Conservation (phyloP, 2,888 invertebrate species). For the Parnassius orleans region DNA sequence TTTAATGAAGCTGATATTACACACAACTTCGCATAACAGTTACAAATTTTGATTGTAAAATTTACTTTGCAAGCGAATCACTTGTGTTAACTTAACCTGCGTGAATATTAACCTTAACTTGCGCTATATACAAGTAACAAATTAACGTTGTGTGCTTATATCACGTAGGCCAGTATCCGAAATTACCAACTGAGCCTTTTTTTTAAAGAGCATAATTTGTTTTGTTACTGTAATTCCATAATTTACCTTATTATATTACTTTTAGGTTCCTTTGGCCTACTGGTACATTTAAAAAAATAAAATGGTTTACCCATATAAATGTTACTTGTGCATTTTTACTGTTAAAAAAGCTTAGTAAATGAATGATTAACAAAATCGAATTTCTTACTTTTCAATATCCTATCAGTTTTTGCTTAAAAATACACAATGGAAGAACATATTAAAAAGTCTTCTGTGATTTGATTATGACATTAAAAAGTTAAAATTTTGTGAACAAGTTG, state of each 20-base stretch:
- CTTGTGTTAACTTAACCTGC: constrained; percentile 6
- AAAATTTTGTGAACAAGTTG: too few species aligned
- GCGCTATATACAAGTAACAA: constrained; percentile 17
- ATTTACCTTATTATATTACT: constrained; percentile 28
- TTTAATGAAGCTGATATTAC: background rate
- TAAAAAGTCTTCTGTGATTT: too few species aligned
- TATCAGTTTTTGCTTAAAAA: too few species aligned
- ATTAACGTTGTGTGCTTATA: constrained; percentile 18
- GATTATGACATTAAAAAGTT: too few species aligned
- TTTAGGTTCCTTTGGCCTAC: constrained; percentile 48
- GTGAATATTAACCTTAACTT: constrained; percentile 22
- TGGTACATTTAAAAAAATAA: constrained; percentile 63
- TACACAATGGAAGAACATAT: too few species aligned
- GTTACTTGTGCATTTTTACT: constrained; percentile 71
- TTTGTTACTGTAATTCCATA: constrained; percentile 32
- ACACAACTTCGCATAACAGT: background rate
- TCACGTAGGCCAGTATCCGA: constrained; percentile 1
- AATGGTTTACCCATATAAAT: constrained; percentile 64
- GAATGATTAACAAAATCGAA: constrained; percentile 50
- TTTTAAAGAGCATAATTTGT: constrained; percentile 8
- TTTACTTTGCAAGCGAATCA: background rate
- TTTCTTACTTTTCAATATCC: background rate
- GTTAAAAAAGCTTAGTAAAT: constrained; percentile 73
- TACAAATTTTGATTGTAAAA: constrained; percentile 3
- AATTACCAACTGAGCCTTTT: background rate